These are phyloP conservation scores for Drosophila sp. DNA, from an alignment of 1,140 invertebrate species.

Conservation along the genomic window DNA sequence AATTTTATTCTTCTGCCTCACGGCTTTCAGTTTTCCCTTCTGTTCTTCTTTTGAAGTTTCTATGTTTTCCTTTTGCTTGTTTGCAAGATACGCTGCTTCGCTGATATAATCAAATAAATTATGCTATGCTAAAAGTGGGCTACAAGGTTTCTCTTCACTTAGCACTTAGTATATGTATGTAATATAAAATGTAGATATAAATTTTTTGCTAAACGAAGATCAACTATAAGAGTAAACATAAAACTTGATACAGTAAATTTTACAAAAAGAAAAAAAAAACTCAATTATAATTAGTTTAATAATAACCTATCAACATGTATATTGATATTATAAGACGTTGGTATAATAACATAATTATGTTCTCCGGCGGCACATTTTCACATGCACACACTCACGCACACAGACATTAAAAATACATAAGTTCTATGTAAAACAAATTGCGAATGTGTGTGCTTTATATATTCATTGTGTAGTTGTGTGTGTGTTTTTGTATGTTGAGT, in stretches of 20 bases:
- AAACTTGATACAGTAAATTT: conserved; percentile 24
- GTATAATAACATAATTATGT: conserved; percentile 57
- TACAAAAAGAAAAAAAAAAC: conserved; percentile 27
- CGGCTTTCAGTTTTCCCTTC: neutral
- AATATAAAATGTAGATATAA: conserved; percentile 44
- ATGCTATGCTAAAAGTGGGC: conserved; percentile 73
- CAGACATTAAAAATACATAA: conserved; percentile 5
- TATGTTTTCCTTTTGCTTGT: conserved; percentile 15
- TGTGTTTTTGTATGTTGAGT: conserved; percentile 12
- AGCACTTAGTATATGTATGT: conserved; percentile 47
- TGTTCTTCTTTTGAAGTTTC: neutral
- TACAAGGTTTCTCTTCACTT: conserved; percentile 55
- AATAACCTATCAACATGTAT: conserved; percentile 47
- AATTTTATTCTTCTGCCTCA: neutral
- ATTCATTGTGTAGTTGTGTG: conserved; percentile 1
- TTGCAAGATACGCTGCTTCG: conserved; percentile 23
- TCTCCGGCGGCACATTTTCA: conserved; percentile 26
- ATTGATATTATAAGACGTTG: conserved; percentile 29
- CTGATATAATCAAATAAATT: conserved; percentile 69
- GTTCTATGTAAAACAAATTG: conserved; percentile 17
- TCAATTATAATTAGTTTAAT: conserved; percentile 37
- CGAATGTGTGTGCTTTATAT: conserved; percentile 12
- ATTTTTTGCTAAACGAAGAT: conserved; percentile 76
- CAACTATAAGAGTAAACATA: conserved; percentile 72
- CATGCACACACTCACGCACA: neutral